Evolutionary conservation across 2,888 invertebrate species (phyloP), one percentile per base, ranked within the genome.

Genomic region (Elmis aenea): DNA sequence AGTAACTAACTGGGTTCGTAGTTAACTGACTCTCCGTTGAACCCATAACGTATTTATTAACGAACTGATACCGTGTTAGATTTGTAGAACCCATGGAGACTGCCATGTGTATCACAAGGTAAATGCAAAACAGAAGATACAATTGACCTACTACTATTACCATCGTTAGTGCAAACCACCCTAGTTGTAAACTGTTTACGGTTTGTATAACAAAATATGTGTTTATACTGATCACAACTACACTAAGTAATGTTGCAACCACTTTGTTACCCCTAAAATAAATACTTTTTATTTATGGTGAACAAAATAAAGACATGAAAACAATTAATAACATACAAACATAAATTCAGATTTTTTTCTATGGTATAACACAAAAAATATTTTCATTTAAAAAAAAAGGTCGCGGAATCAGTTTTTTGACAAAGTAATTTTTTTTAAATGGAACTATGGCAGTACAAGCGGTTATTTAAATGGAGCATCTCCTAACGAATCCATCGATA

Each of bases 211-310:
- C 85, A 62, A 89, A 87, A 61, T 78, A 88, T 42, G 87, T 72
- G 64, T 91, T 91, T 52, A 91, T 88, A 3, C 65, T 69, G 54
- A 91, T 85, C 3, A 90, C 85, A 22, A 82, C 60, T 4, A 80
- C 57, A 6, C 85, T 81, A 15, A 90, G 66, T 2, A 77, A 33
- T 12, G 81, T 75, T 0, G 87, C 74, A 15, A 83, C 68, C 12
- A 82, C 66, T 69, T 82, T 84, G 64, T 81, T 85, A 13, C 70
- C 67, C 45, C 86, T 86, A 64, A 18, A 74, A 75, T 46, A 51
- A 55, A 52, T 54, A 6, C 18, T 18, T 18, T 18, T 49, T 42
- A 40, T 38, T 31, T 20, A 39, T 25, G 21, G 8, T 9, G 9
- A 39, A 28, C 10, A 10, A 3, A 12, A 8, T n/a, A 10, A 21